Evolutionary conservation across 1,140 invertebrate genomes (phyloP).

Genomic region (Drosophila yakuba): DNA sequence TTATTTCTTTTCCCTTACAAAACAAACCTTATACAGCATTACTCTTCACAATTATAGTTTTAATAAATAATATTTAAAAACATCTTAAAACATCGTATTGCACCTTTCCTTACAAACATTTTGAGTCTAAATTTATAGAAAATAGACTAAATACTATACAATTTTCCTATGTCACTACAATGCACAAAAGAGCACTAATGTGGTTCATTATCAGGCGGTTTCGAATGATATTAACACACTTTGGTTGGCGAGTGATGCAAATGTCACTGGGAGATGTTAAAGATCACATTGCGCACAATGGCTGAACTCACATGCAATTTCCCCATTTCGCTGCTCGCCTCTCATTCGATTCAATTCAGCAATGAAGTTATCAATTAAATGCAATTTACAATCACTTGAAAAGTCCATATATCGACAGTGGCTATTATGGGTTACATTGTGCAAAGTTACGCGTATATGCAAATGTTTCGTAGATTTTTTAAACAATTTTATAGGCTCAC

Average conservation of each 20-base stretch:
- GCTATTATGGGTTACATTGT: constrained; percentile 46
- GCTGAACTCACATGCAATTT: constrained; percentile 79
- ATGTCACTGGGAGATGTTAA: constrained; percentile 23
- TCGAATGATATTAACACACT: constrained; percentile 20
- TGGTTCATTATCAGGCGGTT: background rate
- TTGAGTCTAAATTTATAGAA: too few species aligned
- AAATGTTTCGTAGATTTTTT: constrained; percentile 18
- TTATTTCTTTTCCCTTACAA: too few species aligned
- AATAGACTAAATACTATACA: too few species aligned
- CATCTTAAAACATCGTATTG: too few species aligned
- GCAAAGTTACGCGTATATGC: constrained; percentile 31
- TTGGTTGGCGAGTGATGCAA: background rate
- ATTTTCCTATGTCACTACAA: background rate
- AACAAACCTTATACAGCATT: too few species aligned
- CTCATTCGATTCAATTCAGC: constrained; percentile 16
- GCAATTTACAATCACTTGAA: constrained; percentile 57
- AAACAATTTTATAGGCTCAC: constrained; percentile 46
- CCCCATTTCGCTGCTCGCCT: constrained; percentile 51
- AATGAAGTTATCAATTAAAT: constrained; percentile 42
- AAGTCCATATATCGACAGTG: constrained; percentile 29
- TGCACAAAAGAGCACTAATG: background rate
- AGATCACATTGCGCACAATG: constrained; percentile 18
- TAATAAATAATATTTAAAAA: too few species aligned
- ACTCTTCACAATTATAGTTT: too few species aligned
- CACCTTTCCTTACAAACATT: too few species aligned